Conservation (phyloP, 2,888 invertebrate species). For the Elegia similella region DNA sequence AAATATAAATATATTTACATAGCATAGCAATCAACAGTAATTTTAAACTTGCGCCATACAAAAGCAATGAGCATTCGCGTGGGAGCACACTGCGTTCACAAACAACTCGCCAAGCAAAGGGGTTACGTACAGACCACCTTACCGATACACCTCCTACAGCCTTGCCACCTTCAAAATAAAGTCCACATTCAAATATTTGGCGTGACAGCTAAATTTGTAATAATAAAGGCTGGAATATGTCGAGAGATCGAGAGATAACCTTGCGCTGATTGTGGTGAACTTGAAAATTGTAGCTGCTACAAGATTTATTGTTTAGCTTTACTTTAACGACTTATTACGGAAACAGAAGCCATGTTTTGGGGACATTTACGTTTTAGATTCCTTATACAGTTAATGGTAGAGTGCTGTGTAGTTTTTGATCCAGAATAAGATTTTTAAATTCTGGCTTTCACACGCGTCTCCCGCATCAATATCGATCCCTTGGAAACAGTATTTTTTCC, state of each 20-base stretch:
- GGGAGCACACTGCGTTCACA: conserved; percentile 58
- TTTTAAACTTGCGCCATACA: conserved; percentile 44
- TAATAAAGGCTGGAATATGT: conserved; percentile 57
- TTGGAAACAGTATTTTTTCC: too few relatives aligned
- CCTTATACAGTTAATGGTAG: too few relatives aligned
- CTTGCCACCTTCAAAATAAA: conserved; percentile 33
- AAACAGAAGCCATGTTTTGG: neutral
- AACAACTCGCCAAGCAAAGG: conserved; percentile 60
- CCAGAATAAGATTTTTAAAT: too few relatives aligned
- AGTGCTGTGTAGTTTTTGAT: too few relatives aligned
- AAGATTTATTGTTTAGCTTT: conserved; percentile 49
- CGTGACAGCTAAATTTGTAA: conserved; percentile 28
- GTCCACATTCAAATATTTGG: conserved; percentile 25
- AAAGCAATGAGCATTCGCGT: conserved; percentile 66
- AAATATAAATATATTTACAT: neutral
- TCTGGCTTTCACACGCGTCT: too few relatives aligned
- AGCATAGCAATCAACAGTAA: conserved; percentile 16
- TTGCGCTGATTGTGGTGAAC: conserved; percentile 54
- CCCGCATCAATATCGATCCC: too few relatives aligned
- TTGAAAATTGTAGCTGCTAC: conserved; percentile 56
- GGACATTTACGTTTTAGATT: too few relatives aligned
- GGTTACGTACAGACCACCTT: conserved; percentile 42
- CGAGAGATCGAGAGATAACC: conserved; percentile 57
- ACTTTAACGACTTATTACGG: conserved; percentile 20
- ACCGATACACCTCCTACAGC: conserved; percentile 30